Evolutionary conservation across 92 coral and sea anemone genomes (phyloP), one percentile per base, ranked within the genome.

Genomic region (Zoanthus gigantus): DNA sequence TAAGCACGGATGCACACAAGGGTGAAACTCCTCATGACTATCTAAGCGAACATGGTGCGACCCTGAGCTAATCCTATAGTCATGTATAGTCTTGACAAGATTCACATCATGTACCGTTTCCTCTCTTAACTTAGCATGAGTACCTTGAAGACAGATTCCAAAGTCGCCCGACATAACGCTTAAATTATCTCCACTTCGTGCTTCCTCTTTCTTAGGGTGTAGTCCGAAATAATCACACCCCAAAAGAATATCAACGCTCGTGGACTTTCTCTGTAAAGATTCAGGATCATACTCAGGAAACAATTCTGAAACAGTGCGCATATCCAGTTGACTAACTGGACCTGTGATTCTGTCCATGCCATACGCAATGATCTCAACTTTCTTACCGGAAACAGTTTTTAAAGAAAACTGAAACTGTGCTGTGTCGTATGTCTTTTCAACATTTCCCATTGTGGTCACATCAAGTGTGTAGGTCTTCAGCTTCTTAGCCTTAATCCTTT

Each of bases 321-420:
- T 15, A 42, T 92, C 81, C 31, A 85, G 66, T 72, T 82, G 54
- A 72, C 82, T 79, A 10, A 91, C 91, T 56, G 93, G 88, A 10
- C 89, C 92, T 15, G 91, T 90, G 42, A 89, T 89, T 34, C 30
- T 54, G 11, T 92, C 92, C 92, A 92, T 89, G 42, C 94, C 94
- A 53, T 88, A 88, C 0, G 91, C 91, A 17, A 65, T 67, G 32
- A 90, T 71, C 1, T 52, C 72, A 10, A 80, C 91, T 82, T 78
- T 90, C 57, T 87, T 91, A 3, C 91, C 91, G 6, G 88, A 30
- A 42, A 31, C 86, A 5, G 93, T 79, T 71, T n/a, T 54, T n/a
- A 91, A n/a, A 18, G 91, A 56, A 52, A 92, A 90, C 75, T 83
- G 78, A 73, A 87, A 92, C 68, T 90, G 91, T 17, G 58, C 56